Percentiles rank a stretch among this genome's conserved stretches.
These are phyloP conservation scores for Recurvirostra avosetta DNA, from an alignment of 2,113 vertebrate genomes.

Conservation along the genomic window DNA sequence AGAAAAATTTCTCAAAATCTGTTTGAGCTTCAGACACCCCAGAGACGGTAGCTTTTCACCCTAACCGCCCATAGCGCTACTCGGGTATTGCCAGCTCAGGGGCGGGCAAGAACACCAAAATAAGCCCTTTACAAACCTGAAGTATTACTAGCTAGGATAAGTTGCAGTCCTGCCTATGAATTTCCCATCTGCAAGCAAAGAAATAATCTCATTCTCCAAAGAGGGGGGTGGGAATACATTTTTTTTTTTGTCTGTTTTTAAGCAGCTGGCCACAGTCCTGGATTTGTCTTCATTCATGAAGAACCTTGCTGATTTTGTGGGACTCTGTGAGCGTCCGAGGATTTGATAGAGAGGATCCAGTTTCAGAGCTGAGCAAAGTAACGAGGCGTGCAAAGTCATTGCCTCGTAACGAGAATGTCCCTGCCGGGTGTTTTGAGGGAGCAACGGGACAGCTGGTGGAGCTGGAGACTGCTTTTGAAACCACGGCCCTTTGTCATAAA, in stretches of 20 bases:
- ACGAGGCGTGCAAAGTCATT: accelerated
- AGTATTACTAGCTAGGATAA: not conserved
- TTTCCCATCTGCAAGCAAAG: not conserved
- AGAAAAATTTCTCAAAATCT: not conserved
- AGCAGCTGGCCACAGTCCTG: not conserved
- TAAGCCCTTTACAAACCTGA: not conserved
- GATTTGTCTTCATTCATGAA: not conserved
- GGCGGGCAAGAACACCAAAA: not conserved
- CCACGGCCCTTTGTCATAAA: not conserved
- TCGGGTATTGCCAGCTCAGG: not conserved
- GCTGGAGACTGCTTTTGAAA: not conserved
- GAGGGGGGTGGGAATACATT: not conserved
- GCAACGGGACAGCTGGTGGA: not conserved
- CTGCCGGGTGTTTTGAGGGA: not conserved
- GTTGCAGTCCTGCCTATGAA: not conserved
- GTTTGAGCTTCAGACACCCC: not conserved
- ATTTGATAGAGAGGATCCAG: not conserved
- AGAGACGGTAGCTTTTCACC: not conserved
- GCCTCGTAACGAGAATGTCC: not conserved
- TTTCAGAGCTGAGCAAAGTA: not conserved
- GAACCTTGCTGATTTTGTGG: not conserved
- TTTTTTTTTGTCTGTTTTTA: not conserved
- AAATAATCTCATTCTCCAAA: not conserved
- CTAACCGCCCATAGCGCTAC: not conserved
- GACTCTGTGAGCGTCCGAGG: not conserved